phyloP scores from a whole-genome alignment of 2,888 invertebrate genomes.

The Agriopis marginaria region DNA sequence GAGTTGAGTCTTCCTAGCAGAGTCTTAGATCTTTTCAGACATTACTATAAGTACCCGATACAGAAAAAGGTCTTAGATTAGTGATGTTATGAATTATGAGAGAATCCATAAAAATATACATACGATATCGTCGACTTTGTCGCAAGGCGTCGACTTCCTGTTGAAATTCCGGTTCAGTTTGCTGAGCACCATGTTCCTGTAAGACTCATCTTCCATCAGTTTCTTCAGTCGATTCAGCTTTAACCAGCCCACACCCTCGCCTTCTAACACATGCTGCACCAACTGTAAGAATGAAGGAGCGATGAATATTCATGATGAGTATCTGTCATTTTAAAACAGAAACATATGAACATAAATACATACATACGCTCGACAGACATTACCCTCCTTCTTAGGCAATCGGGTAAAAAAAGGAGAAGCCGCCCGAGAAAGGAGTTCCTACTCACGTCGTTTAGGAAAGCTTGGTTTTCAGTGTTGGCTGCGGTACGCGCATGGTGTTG shows the following conservation, averaged over 20 bases:
- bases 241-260: constrained; percentile 98
- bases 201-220: constrained; percentile 99
- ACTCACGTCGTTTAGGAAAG: constrained; percentile 95
- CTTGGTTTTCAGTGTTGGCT: constrained; percentile 96
- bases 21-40: background rate
- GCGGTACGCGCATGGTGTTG: constrained; percentile 90
- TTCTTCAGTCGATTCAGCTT: constrained; percentile 96
- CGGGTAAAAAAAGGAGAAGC: no score
- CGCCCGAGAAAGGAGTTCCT: background rate
- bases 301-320: no score
- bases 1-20: no score
- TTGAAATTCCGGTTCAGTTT: constrained; percentile 97
- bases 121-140: constrained; percentile 99
- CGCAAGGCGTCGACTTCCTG: constrained; percentile 96
- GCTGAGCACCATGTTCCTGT: constrained; percentile 97
- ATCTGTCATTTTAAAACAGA: no score
- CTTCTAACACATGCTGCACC: constrained; percentile 93
- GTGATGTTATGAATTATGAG: background rate
- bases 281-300: constrained; percentile 76
- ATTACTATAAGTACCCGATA: background rate
- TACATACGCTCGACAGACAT: no score
- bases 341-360: no score
- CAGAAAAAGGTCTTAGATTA: background rate
- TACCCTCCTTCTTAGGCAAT: no score
- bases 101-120: constrained; percentile 60